A percentile compares a stretch with the other conserved stretches of the same genome.
These are phyloP conservation scores for Peromyscus nudipes DNA, from an alignment of 2,797 vertebrate genomes.

Conservation along the genomic window DNA sequence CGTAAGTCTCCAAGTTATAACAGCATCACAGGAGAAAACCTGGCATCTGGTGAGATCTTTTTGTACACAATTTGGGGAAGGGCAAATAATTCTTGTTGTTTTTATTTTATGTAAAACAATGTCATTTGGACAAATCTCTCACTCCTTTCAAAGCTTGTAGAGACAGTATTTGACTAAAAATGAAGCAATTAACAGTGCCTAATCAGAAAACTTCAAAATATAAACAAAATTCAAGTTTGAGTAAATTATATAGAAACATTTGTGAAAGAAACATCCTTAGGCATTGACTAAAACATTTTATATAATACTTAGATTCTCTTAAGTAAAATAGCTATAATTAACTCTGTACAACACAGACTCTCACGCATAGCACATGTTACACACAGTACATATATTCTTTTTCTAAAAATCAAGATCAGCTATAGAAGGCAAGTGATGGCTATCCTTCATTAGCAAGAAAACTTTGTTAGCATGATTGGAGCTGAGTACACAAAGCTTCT, in stretches of 20 bases:
- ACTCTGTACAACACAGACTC: not conserved
- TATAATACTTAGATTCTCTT: not conserved
- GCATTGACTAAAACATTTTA: not conserved
- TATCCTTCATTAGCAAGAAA: not conserved
- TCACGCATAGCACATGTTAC: not conserved
- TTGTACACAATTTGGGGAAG: conserved; percentile 16
- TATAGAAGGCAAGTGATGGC: not conserved
- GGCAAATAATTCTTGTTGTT: not conserved
- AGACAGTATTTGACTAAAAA: not conserved
- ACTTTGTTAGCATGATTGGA: not conserved
- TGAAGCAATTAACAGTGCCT: not conserved
- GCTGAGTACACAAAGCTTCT: not conserved
- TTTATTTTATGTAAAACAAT: conserved; percentile 9
- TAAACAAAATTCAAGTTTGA: not conserved
- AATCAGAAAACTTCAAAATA: not conserved
- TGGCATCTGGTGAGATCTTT: not conserved
- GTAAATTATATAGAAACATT: not conserved
- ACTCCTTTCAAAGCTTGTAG: not conserved
- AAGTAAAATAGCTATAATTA: not conserved
- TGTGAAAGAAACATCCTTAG: not conserved
- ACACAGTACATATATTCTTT: not conserved
- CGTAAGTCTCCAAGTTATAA: not conserved
- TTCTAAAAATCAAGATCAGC: not conserved
- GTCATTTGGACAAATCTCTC: conserved; percentile 16
- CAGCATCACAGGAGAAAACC: not conserved